Percentiles rank a stretch among this genome's conserved stretches.
phyloP scores from a whole-genome alignment of 2,113 vertebrate species.

The Aldabrachelys gigantea region DNA sequence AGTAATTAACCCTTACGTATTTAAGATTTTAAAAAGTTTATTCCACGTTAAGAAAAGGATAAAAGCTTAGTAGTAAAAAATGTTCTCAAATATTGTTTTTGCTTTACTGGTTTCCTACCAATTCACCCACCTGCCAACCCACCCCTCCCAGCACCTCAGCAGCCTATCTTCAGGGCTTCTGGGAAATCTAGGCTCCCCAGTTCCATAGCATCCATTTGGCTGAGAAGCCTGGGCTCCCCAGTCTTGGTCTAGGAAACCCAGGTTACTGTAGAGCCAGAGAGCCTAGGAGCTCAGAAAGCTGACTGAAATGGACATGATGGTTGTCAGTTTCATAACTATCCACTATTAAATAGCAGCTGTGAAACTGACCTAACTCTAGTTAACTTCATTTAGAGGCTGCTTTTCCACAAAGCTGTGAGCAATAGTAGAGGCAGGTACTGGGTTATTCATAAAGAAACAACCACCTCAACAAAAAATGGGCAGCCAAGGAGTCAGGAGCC shows the following conservation, averaged over 20 bases:
- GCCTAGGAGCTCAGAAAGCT: neutral
- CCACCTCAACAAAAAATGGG: neutral
- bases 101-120: neutral
- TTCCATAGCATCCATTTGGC: neutral
- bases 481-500: neutral
- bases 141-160: neutral
- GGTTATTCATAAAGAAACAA: neutral
- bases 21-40: neutral
- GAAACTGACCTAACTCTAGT: neutral
- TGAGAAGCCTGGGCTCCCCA: neutral
- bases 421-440: neutral
- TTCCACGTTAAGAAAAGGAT: neutral
- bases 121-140: neutral
- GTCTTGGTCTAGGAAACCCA: neutral
- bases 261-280: neutral
- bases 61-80: neutral
- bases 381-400: neutral
- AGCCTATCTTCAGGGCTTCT: neutral
- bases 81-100: fast-evolving
- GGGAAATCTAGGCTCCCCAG: neutral
- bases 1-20: neutral
- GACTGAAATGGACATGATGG: neutral
- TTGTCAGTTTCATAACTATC: fast-evolving
- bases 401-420: neutral
- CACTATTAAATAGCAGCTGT: fast-evolving